Evolutionary conservation across 2,797 vertebrate species (phyloP), one percentile per base, ranked within the genome.

Genomic region (Takifugu rubripes): DNA sequence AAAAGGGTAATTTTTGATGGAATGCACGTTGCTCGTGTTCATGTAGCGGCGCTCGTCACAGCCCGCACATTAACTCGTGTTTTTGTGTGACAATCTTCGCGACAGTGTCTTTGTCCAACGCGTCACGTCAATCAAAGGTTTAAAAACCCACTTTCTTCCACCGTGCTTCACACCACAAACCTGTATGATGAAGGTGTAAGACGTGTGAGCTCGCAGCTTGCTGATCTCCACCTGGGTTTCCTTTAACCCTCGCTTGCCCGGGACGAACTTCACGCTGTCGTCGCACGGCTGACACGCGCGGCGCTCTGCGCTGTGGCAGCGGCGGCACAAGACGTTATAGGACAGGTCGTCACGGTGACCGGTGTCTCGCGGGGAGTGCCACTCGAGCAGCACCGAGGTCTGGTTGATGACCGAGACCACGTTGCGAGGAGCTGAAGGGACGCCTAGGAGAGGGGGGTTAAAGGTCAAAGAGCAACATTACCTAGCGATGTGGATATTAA

Each of bases 331-430:
- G 6, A 97, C 92, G 59, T 95, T 95, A 70, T 97, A 97, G 6
- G 92, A 93, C 75, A 97, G 89, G 0, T 97, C 95, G 0, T 92
- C 91, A 0, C 95, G 90, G 52, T 94, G 92, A 0, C 95, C 95
- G 0, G 90, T 94, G 72, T 97, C 95, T 2, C 95, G 93, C 0
- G 95, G 95, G 0, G 94, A 84, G 68, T 95, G 89, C 95, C 95
- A 97, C 83, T 97, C 94, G 79, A 97, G 87, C 66, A 92, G 88
- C 81, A 97, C 92, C 4, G 93, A 95, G 0, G 95, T 97, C 91
- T 97, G 93, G 0, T 97, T 97, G 82, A 97, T 94, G 0, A 95
- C 92, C 25, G 95, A 96, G 83, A 96, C 94, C 70, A 97, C 89
- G 0, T 97, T 96, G n/a, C 94, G 94, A 46, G 95, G 95, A 17